Base-by-base conservation (phyloP, 2,888 invertebrate genomes). In the Drosophila sordidapex region DNA sequence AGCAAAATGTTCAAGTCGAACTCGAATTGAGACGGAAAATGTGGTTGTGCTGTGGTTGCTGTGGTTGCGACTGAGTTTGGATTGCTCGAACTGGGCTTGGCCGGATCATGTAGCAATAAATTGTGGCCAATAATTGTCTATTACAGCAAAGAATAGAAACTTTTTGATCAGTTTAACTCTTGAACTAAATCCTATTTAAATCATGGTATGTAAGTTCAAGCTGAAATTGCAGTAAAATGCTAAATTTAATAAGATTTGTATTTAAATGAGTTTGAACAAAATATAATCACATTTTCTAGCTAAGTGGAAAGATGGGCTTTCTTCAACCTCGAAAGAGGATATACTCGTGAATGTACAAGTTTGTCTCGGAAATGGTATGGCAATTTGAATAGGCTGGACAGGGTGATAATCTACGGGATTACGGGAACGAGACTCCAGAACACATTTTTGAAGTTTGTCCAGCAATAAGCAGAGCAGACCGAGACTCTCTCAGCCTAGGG, bases 71-170 rank as follows among this genome's bases (percentile, higher is more conserved):
- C 15, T 36, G 15, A 4, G 36, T 6, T 25, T 46, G 46, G 8
- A 25, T 46, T 46, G 46, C 46, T 53, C 61, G 61, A 82, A 65
- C 76, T 83, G 87, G 87, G 83, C 83, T 83, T 83, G 83, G 83
- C 79, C 49, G 51, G 36, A 76, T 48, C 68, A 62, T 72, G 70
- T 58, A 49, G 71, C 73, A 82, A 87, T 84, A 87, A 83, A 87
- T 84, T 75, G 72, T 70, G 61, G 54, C 65, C 83, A 83, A 86
- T 86, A 83, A 71, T 51, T 59, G 74, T 60, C 64, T 72, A 70
- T 25, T n/a, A 27, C 15, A 56, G 8, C 6, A 36, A 38, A 72
- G 52, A 58, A 62, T 40, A 69, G 43, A 56, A 61, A 46, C 61
- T 29, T 36, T 51, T 11, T 8, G 21, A 31, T 15, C 15, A 46